Evolutionary conservation across 2,797 vertebrate species (phyloP).

Genomic region (Sebastes hubbsi): DNA sequence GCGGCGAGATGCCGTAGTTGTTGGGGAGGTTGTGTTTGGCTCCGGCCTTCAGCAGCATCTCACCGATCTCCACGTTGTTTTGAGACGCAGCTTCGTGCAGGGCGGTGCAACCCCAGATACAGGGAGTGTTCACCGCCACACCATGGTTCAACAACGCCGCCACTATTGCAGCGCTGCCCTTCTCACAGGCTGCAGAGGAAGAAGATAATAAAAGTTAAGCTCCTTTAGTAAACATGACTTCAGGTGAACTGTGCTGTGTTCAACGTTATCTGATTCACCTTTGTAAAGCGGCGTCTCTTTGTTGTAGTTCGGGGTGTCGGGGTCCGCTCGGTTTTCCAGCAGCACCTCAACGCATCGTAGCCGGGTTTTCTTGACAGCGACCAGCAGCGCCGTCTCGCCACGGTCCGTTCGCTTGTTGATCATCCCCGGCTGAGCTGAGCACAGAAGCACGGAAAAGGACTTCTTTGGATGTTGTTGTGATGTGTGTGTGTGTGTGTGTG

Average conservation of each 20-base stretch:
- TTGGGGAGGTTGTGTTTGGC: constrained; percentile 88
- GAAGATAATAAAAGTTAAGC: no score
- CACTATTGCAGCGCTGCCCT: constrained; percentile 82
- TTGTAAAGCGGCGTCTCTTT: constrained; percentile 92
- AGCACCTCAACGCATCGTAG: constrained; percentile 81
- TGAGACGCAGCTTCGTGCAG: constrained; percentile 89
- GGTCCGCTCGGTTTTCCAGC: constrained; percentile 87
- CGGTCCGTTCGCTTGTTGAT: constrained; percentile 86
- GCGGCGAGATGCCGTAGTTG: constrained; percentile 87
- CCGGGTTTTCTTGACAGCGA: constrained; percentile 81
- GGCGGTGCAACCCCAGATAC: constrained; percentile 90
- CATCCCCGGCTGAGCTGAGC: constrained; percentile 85
- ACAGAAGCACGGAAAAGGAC: background rate
- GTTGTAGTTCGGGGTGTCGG: constrained; percentile 84
- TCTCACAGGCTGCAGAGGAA: constrained; percentile 88
- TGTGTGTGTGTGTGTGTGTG: background rate
- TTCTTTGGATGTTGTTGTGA: background rate
- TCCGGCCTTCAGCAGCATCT: constrained; percentile 88
- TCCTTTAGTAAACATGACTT: background rate
- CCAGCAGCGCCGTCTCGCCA: constrained; percentile 86
- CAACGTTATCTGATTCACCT: constrained; percentile 74
- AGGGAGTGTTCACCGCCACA: constrained; percentile 84
- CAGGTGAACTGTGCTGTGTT: background rate
- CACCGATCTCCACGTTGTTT: constrained; percentile 90
- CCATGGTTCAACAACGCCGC: constrained; percentile 82